Evolutionary conservation across 2,888 invertebrate species (phyloP).

Genomic region (Cephonodes hylas): DNA sequence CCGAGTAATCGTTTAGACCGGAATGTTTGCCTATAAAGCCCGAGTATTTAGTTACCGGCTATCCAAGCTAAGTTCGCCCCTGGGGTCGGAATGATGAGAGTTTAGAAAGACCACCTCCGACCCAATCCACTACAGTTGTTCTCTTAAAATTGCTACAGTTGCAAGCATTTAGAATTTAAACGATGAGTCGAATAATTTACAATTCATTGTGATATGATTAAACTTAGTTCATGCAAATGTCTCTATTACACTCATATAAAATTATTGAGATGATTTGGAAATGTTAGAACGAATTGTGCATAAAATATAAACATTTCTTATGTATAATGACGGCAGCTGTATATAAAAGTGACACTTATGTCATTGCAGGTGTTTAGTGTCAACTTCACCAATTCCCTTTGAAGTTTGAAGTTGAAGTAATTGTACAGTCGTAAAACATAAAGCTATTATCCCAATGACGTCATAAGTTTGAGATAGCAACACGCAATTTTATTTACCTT

Average conservation of each 20-base stretch:
- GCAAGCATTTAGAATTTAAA: not conserved
- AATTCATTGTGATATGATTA: not conserved
- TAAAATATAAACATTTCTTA: not conserved
- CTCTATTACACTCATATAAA: not conserved
- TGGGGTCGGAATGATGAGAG: conserved; percentile 30
- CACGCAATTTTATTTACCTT: not conserved
- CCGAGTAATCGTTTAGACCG: conserved; percentile 38
- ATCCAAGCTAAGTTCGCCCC: conserved; percentile 40
- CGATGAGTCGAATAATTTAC: not conserved
- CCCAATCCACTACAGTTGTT: not conserved
- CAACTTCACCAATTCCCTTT: too few species aligned
- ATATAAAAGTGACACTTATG: conserved; percentile 6
- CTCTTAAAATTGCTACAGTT: not conserved
- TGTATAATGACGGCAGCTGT: not conserved
- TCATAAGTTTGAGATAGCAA: not conserved
- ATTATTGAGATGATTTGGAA: too few species aligned
- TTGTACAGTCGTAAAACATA: not conserved
- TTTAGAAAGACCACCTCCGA: conserved; percentile 13
- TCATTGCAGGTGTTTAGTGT: conserved; percentile 12
- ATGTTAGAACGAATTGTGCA: not conserved
- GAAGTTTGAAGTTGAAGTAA: too few species aligned
- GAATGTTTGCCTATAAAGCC: conserved; percentile 43
- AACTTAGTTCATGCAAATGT: not conserved
- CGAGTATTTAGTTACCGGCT: conserved; percentile 56
- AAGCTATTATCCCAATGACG: not conserved